Conservation (phyloP, 2,888 invertebrate genomes). For the Epirrhoe alternata region DNA sequence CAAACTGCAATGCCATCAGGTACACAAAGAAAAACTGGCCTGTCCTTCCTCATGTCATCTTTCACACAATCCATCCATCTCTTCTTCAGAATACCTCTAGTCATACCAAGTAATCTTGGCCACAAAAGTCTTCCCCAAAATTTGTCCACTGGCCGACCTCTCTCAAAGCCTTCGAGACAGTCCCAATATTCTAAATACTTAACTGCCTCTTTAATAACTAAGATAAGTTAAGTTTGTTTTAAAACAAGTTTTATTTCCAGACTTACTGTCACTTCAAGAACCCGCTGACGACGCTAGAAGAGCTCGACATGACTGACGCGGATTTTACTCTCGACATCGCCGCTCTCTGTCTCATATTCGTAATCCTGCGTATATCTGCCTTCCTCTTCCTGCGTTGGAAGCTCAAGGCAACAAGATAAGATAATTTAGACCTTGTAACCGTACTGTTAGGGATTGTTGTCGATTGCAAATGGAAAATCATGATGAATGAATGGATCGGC, state of each 20-base stretch:
- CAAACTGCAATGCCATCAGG: slow-evolving; percentile 92
- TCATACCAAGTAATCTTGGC: too few species aligned
- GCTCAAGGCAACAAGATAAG: slow-evolving; percentile 91
- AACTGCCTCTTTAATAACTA: too few species aligned
- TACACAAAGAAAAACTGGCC: too few species aligned
- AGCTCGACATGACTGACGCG: slow-evolving; percentile 93
- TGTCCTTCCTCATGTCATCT: too few species aligned
- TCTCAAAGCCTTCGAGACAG: too few species aligned
- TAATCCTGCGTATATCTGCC: slow-evolving; percentile 91
- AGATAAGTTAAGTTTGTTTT: too few species aligned
- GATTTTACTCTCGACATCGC: slow-evolving; percentile 92
- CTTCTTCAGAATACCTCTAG: too few species aligned
- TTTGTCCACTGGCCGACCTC: too few species aligned
- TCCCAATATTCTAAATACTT: too few species aligned
- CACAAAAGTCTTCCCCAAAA: too few species aligned
- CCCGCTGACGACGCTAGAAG: slow-evolving; percentile 92
- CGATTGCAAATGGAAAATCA: slow-evolving; percentile 4
- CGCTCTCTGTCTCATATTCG: slow-evolving; percentile 91
- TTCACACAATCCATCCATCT: too few species aligned
- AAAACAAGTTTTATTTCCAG: slow-evolving; percentile 71
- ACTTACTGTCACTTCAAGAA: slow-evolving; percentile 94
- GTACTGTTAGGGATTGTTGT: slow-evolving; percentile 23
- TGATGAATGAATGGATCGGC: background rate
- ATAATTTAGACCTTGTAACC: slow-evolving; percentile 30
- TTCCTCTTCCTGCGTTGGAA: slow-evolving; percentile 95